Base-by-base conservation (phyloP, 2,797 vertebrate genomes). In the Acipenser oxyrinchus region DNA sequence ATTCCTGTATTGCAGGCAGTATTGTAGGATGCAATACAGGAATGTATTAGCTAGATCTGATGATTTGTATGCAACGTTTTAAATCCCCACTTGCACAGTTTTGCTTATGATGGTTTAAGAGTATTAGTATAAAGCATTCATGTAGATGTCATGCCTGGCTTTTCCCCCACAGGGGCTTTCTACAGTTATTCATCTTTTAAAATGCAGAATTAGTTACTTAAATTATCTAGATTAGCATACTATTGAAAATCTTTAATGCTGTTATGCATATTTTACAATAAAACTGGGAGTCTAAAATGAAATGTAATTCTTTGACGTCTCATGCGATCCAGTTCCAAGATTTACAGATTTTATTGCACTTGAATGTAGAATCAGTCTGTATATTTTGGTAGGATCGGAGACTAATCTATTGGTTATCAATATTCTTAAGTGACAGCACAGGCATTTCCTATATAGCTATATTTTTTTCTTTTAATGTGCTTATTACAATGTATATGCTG, bases 201-300 rank as follows among this genome's bases (percentile, higher is more conserved):
- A 58, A 58, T 58, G 13, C 55, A 58, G 55, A 12, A 5, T 58
- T 58, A 58, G 55, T n/a, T 58, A 37, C 37, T 37, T 37, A 37
- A 37, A 4, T 37, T 37, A 37, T 37, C 4, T 37, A 37, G 37
- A 37, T 37, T 37, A 37, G 37, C 37, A 37, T 5, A 37, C 5
- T 37, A 37, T 37, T 37, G 37, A 37, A 37, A 37, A 37, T 37
- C 37, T 4, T 37, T 37, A 37, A 37, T 37, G 37, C 37, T 37
- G 37, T 37, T 37, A 37, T 37, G 37, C 37, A 37, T 37, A 37
- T 4, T 37, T 37, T 37, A 37, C 4, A 0, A 37, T 37, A 37
- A 37, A 37, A 37, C 4, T 37, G 4, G 37, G 37, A 37, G 37
- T 37, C 37, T 37, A 37, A 65, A 73, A 76, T 51, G 48, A 11